Base-by-base conservation (phyloP, 1,140 invertebrate genomes). In the Aphis craccivora region DNA sequence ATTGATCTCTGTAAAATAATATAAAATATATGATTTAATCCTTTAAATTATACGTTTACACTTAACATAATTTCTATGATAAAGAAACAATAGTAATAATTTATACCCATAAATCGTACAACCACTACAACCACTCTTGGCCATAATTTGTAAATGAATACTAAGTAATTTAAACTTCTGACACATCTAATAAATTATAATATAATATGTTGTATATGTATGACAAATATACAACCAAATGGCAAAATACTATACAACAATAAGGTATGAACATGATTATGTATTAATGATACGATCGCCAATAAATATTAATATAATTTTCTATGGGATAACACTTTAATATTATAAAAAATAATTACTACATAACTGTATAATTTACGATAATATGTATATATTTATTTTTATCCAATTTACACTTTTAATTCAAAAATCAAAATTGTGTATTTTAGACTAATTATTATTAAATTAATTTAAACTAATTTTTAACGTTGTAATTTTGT, bases 391-490 rank as follows among this genome's bases (percentile, higher is more conserved):
- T 40, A 40, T 2, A 40, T n/a, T n/a, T 76, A 5, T 76, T n/a
- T 35, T 76, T 67, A 67, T 67, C n/a, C 60, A 5, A 20, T 76
- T n/a, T 5, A 76, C 30, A 6, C 14, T 76, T 76, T 18, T 76
- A 76, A 76, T 18, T 76, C n/a, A n/a, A 76, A 76, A 76, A 76
- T 76, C 4, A 76, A 76, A n/a, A 76, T 76, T 76, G 30, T n/a
- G 18, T 76, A 76, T 76, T 76, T 76, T 76, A 18, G 60, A 76
- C 60, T 76, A 76, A 76, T 76, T 76, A 67, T 67, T n/a, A 76
- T 76, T 76, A 76, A 76, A 76, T 76, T n/a, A 76, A 76, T 76
- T 76, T 76, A n/a, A 76, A 76, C 60, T 76, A n/a, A 76, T 76
- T 76, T 76, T n/a, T 18, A 76, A 76, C 60, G n/a, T 30, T 76